Base-by-base conservation (phyloP, 2,113 vertebrate species). In the Condylura cristata region DNA sequence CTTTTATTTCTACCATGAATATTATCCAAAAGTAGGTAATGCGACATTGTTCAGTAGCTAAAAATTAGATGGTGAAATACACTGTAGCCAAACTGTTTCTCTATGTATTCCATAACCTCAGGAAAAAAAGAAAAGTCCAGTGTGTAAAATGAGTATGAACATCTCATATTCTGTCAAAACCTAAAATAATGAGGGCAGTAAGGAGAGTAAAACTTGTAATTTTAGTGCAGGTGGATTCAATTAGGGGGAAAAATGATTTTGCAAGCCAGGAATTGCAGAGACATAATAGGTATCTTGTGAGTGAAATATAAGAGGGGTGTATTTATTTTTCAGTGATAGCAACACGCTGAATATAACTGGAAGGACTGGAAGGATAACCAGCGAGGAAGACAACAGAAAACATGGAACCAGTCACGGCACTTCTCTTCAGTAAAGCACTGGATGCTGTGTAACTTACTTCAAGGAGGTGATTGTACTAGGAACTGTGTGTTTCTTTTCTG, bases 221-320 rank as follows among this genome's bases (percentile, higher is more conserved):
- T 96, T 90, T 93, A 85, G 32, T 37, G 8, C 81, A 94, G 56
- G 76, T 92, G 61, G 81, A 89, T 82, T 93, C 28, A 88, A 79
- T 82, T 92, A 85, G 24, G 10, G 18, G 34, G 48, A 22, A 41
- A 84, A 74, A 26, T 61, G 41, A 9, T 93, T 86, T 90, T 4
- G 28, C 13, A 30, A 76, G 83, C 53, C 58, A 95, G 51, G 89
- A 90, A 61, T 39, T 65, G 13, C 37, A 86, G 18, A 14, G 30
- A 30, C 17, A 78, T 74, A 63, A 53, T 53, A 66, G 12, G 13
- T 60, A 80, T 83, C 58, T 80, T 90, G 60, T 92, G 18, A 92
- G 51, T 90, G 30, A 75, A 90, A 60, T 60, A 58, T 30, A 65
- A 82, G 28, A 90, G 22, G 28, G 74, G 44, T 60, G 32, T 12